Base-by-base conservation (phyloP, 2,113 vertebrate species). In the Urocolius indicus region DNA sequence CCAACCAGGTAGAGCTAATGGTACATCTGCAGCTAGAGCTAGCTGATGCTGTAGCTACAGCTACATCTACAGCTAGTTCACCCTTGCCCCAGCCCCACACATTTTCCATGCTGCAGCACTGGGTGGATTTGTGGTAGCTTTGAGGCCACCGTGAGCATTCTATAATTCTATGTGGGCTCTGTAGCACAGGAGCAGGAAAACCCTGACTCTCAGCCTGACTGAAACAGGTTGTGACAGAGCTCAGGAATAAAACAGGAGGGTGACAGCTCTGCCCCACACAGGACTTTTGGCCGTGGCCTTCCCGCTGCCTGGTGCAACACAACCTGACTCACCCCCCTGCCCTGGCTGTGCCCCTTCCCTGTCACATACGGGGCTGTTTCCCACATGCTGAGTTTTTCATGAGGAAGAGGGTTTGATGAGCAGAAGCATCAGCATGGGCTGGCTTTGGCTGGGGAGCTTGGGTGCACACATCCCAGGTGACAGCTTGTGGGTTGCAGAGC, bases 231-330 rank as follows among this genome's bases (percentile, higher is more conserved):
- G 20, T 1, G 5, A 30, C 43, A 59, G 46, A 36, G 52, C 71
- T 72, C 26, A 6, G 58, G 51, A 55, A 15, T 0, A 4, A n/a
- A 17, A 17, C 2, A 1, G 43, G 30, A 63, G 18, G 0, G 8
- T 0, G 7, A 20, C 14, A 10, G 36, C 4, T 17, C 38, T 78
- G 84, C 52, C 58, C 34, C 41, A 15, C 19, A 4, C 18, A 1
- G 0, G 6, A 34, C 16, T 54, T 54, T 27, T 29, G 59, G 52
- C 46, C 18, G 29, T 57, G 21, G 43, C 36, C 19, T 29, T 27
- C 8, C 30, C 8, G 36, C 65, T 23, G 59, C 43, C 74, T 4
- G 55, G n/a, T 41, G 38, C 38, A 12, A 22, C 1, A 0, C 29
- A 26, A 41, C 2, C 0, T 19, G 72, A 19, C 29, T 87, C 27